These are phyloP conservation scores for Galerucella pusilla DNA, from an alignment of 2,888 invertebrate species.

Conservation along the genomic window DNA sequence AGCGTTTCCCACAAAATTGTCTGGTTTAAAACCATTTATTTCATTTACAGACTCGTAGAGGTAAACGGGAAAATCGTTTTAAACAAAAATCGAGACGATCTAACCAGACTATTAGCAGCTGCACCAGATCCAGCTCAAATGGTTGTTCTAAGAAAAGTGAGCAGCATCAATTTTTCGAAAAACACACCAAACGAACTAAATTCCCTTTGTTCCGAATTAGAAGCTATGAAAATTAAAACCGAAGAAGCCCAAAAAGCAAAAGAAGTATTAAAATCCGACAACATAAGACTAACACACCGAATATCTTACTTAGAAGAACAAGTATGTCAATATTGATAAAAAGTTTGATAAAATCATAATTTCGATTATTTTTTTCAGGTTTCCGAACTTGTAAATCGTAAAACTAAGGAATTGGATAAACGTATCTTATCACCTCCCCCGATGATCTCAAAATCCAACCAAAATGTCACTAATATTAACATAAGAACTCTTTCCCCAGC, in stretches of 20 bases:
- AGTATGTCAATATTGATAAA: constrained; percentile 65
- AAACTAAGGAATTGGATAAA: constrained; percentile 55
- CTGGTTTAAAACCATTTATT: not conserved
- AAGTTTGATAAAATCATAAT: not conserved
- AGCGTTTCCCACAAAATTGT: too few species aligned
- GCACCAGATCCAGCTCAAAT: constrained; percentile 74
- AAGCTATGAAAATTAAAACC: constrained; percentile 70
- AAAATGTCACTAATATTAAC: constrained; percentile 78
- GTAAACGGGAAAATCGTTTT: constrained; percentile 83
- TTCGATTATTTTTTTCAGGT: constrained; percentile 55
- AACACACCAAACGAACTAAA: constrained; percentile 65
- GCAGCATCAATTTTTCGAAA: constrained; percentile 54
- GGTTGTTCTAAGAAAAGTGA: constrained; percentile 69
- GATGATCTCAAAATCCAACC: constrained; percentile 67
- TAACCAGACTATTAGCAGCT: constrained; percentile 73
- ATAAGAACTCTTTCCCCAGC: constrained; percentile 70
- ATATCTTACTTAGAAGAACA: constrained; percentile 92
- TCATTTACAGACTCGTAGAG: constrained; percentile 75
- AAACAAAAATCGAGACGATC: constrained; percentile 76
- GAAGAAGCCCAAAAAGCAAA: constrained; percentile 74
- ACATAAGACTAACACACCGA: constrained; percentile 85
- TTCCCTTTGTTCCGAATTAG: constrained; percentile 70
- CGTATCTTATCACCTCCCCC: constrained; percentile 57
- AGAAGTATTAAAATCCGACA: constrained; percentile 78
- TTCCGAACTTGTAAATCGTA: constrained; percentile 66